Conservation (phyloP, 1,140 invertebrate species). For the Hesperophylax magnus region DNA sequence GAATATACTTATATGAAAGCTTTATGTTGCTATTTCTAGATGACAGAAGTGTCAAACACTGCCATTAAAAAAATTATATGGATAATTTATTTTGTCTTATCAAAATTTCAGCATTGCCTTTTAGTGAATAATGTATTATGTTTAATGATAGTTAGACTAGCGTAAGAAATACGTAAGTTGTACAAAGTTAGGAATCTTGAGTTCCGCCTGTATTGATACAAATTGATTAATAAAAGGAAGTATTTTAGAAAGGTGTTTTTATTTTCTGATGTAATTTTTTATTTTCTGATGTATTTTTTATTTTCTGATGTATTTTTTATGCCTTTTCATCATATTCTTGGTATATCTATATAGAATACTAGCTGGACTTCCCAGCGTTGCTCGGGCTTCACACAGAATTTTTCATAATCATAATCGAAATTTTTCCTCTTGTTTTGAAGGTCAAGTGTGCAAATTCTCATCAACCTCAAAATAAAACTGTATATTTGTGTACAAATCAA, state of each 20-base stretch:
- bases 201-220: conserved; percentile 43
- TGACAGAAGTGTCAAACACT: conserved; percentile 37
- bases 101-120: not conserved
- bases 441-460: no score
- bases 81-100: no score
- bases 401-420: no score
- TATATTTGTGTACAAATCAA: no score
- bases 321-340: not conserved
- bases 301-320: not conserved
- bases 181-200: conserved; percentile 44
- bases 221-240: conserved; percentile 41
- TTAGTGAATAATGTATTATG: conserved; percentile 32
- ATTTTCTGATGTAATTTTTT: conserved; percentile 6
- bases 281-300: conserved; percentile 8
- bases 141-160: not conserved
- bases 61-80: conserved; percentile 15
- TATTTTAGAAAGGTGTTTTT: conserved; percentile 32
- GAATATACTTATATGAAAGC: conserved; percentile 3
- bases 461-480: no score
- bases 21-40: conserved; percentile 2
- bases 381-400: no score
- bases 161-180: conserved; percentile 30
- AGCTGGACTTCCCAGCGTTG: no score
- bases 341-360: no score
- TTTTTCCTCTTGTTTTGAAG: no score